Base-by-base conservation (phyloP, 2,888 invertebrate species). In the Brachyopa scutellaris region DNA sequence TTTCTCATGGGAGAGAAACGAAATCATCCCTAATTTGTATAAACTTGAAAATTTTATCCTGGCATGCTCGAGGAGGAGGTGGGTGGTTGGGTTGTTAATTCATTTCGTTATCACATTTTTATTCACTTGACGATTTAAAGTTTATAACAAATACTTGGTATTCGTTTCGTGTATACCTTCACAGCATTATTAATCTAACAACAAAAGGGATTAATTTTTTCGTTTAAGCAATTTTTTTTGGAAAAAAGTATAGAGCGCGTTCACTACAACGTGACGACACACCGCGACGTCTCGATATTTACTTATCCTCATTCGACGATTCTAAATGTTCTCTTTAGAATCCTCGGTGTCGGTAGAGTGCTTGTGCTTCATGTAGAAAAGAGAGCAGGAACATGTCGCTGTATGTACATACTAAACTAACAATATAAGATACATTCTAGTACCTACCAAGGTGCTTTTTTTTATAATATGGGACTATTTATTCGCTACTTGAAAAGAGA, bases 211-310 rank as follows among this genome's bases (percentile, higher is more conserved):
- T 26, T 15, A 1, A 11, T 7, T 47, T 38, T 17, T n/a, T n/a
- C n/a, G 26, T 26, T 5, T 6, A 26, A 3, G 6, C 6, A 26
- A 17, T 53, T 36, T 57, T 74, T 57, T 59, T 53, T 29, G 31
- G 53, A 33, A 69, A 64, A 40, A 57, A 42, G 36, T 49, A 57
- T 55, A 62, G 45, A 76, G 80, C 84, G 79, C 84, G 84, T 53
- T 64, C 76, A 84, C 83, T 79, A 79, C 9, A 84, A 83, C 79
- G 79, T 77, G 84, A 84, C 84, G 72, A 84, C 72, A 78, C 73
- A 79, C 62, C 76, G 69, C 76, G 76, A 80, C 76, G 70, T 73
- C 55, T 84, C 62, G 74, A 72, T 73, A 84, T 72, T 79, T 80
- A 84, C 84, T 84, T 84, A 64, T 73, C 62, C 73, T 64, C 55